phyloP scores from a whole-genome alignment of 2,797 vertebrate species.

The Mallotus villosus region DNA sequence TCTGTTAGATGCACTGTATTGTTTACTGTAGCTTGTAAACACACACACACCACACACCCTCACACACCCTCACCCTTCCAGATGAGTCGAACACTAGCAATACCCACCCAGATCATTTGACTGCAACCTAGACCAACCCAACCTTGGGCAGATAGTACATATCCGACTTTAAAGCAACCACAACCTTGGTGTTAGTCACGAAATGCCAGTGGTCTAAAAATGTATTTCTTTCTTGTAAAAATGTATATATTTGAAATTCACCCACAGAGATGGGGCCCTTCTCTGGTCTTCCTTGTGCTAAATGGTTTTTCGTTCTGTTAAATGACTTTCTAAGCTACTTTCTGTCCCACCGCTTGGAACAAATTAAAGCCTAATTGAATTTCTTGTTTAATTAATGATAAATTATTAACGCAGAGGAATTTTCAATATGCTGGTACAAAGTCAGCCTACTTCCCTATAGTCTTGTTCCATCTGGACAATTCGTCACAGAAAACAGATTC shows the following conservation, averaged over 20 bases:
- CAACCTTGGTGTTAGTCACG: no score
- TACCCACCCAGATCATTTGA: no score
- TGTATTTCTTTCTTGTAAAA: background rate
- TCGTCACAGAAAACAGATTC: no score
- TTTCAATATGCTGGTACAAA: background rate
- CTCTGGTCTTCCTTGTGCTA: conserved; percentile 30
- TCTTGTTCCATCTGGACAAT: no score
- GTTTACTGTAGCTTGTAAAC: background rate
- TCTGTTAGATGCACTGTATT: no score
- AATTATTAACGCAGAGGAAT: conserved; percentile 45
- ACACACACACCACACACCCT: background rate
- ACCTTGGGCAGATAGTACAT: no score
- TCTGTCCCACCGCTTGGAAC: conserved; percentile 48
- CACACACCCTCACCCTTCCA: no score
- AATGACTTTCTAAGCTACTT: conserved; percentile 36
- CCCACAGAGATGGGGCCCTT: conserved; percentile 1
- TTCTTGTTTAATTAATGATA: conserved; percentile 51
- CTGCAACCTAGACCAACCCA: no score
- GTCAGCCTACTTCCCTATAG: background rate
- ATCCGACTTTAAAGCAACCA: no score
- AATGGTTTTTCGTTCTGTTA: conserved; percentile 43
- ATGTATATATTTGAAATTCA: background rate
- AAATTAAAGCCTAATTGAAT: conserved; percentile 56
- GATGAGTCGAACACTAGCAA: no score
- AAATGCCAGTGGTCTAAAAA: background rate